Base-by-base conservation (phyloP, 1,140 invertebrate genomes). In the Neuroterus valhalla region DNA sequence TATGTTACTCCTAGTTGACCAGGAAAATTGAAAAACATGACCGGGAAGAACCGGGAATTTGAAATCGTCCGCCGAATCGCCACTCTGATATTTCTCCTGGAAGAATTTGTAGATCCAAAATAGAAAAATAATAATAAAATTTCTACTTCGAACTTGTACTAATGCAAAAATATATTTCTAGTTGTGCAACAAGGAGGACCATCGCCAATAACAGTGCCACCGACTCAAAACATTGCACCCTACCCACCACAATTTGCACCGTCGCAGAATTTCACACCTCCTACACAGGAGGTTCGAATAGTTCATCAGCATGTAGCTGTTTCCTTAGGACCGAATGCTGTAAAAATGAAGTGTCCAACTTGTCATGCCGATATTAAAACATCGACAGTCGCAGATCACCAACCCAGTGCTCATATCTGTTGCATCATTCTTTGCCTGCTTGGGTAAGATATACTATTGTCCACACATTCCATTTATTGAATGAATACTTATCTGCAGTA, bases 391-490 rank as follows among this genome's bases (percentile, higher is more conserved):
- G 87, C 88, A 5, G 88, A 90, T 81, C 88, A 89, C 73, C 87
- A 90, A 70, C 85, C 86, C 0, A 85, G 82, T 75, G 89, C 89
- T 21, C 89, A 89, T 46, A 82, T 90, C 8, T 90, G 88, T 43
- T 90, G 89, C 68, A 85, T 90, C 43, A 76, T 89, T 68, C 86
- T 90, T 15, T 90, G 88, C 70, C 73, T 90, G 77, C 72, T 90
- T 21, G 89, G 89, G 89, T 89, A 67, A 81, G 81, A 77, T n/a
- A 69, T 66, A 69, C 17, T 50, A 38, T 38, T 31, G 12, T 62
- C 14, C 14, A 5, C 8, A 23, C 14, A 12, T 62, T 5, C 31
- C 15, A 62, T 55, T 55, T 23, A 62, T 62, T 62, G 21, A 38
- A 62, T 5, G 0, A 4, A n/a, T 4, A 46, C 3, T 46, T 6